A percentile compares a stretch with the other conserved stretches of the same genome.
Conservation (phyloP, 2,888 invertebrate species). For the Terebella lapidaria region DNA sequence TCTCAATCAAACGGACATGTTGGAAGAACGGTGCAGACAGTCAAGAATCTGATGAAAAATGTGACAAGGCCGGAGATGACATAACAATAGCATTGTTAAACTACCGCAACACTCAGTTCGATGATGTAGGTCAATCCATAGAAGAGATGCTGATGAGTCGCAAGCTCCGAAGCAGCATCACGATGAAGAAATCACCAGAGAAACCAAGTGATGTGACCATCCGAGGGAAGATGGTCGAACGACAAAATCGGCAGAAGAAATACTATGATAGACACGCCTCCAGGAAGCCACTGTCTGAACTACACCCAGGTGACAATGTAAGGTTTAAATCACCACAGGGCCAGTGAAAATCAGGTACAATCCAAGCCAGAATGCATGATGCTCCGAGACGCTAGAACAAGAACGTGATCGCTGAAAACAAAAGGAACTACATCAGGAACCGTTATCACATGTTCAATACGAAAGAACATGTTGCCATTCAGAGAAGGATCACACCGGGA, state of each 20-base stretch:
- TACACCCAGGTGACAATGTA: neutral
- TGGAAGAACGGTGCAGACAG: no score
- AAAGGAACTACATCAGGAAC: no score
- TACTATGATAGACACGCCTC: neutral
- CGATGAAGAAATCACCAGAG: neutral
- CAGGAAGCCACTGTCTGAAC: neutral
- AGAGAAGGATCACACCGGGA: no score
- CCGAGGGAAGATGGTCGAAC: neutral
- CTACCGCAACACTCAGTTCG: conserved; percentile 22
- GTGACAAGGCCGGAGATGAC: conserved; percentile 13
- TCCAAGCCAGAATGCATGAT: no score
- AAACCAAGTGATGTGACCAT: neutral
- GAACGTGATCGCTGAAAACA: no score
- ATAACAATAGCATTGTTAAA: conserved; percentile 20
- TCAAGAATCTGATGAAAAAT: conserved; percentile 18
- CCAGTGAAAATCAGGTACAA: no score
- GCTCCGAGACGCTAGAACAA: no score
- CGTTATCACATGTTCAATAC: no score
- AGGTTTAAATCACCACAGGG: no score
- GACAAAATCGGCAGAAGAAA: neutral
- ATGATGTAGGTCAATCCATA: conserved; percentile 19
- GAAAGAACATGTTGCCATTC: no score
- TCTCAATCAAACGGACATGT: conserved; percentile 20
- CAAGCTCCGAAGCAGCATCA: conserved; percentile 15
- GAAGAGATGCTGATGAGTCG: conserved; percentile 24